A percentile compares a stretch with the other conserved stretches of the same genome.
Conservation (phyloP, 1,140 invertebrate species). For the Triops cancriformis region DNA sequence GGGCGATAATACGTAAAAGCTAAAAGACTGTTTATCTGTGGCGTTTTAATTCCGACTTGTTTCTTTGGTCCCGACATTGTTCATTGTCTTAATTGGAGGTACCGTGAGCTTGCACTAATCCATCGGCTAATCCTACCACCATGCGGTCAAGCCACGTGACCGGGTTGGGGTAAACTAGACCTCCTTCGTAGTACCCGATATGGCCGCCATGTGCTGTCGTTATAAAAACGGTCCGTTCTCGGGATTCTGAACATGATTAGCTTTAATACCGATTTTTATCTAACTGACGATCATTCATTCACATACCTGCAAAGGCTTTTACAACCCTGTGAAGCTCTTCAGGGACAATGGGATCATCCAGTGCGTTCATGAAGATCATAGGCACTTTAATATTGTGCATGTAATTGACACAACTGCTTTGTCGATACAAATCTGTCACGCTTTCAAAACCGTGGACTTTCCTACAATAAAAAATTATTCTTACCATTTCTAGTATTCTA, state of each 20-base stretch:
- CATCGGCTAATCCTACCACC: slow-evolving; percentile 26
- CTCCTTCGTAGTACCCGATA: slow-evolving; percentile 84
- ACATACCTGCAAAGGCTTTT: slow-evolving; percentile 61
- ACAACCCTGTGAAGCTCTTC: slow-evolving; percentile 59
- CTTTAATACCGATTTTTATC: neutral
- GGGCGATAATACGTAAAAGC: too few relatives aligned
- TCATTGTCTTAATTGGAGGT: neutral
- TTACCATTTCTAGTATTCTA: too few relatives aligned
- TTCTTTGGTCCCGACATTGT: neutral
- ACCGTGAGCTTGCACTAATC: slow-evolving; percentile 20
- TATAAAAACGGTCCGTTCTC: slow-evolving; percentile 60
- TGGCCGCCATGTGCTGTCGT: slow-evolving; percentile 83
- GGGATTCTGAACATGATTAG: slow-evolving; percentile 57
- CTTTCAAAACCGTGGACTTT: slow-evolving; percentile 65
- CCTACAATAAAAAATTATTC: slow-evolving; percentile 44
- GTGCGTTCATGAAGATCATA: slow-evolving; percentile 79
- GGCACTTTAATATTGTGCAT: slow-evolving; percentile 65
- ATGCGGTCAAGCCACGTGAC: slow-evolving; percentile 61
- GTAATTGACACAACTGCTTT: slow-evolving; percentile 69
- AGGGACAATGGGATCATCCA: slow-evolving; percentile 81
- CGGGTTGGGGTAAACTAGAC: slow-evolving; percentile 69
- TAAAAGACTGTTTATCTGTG: too few relatives aligned
- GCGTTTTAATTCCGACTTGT: neutral
- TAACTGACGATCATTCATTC: slow-evolving; percentile 35
- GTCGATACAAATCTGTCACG: slow-evolving; percentile 68